Conservation (phyloP, 2,797 vertebrate genomes). For the Morelia viridis region DNA sequence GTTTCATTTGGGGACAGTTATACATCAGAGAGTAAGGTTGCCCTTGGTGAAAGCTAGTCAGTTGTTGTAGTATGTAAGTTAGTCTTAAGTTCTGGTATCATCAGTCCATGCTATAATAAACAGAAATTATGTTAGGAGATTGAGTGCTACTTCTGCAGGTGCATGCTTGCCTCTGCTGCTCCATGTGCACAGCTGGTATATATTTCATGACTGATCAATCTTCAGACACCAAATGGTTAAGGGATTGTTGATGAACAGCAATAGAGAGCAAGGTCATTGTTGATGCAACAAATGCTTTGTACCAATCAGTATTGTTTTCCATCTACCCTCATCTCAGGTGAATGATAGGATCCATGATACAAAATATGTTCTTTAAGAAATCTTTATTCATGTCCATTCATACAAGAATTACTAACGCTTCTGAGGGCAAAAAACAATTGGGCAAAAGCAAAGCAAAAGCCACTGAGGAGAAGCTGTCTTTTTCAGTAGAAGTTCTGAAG, state of each 20-base stretch:
- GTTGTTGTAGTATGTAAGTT: too few species aligned
- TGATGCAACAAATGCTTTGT: background rate
- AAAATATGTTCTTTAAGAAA: background rate
- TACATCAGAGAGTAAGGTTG: background rate
- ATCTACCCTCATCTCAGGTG: background rate
- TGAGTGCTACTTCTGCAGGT: too few species aligned
- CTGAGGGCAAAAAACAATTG: background rate
- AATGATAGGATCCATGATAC: background rate
- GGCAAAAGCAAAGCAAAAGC: background rate
- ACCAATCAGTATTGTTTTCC: background rate
- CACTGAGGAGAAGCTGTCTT: background rate
- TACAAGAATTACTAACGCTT: background rate
- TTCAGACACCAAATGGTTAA: background rate
- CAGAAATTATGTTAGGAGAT: too few species aligned
- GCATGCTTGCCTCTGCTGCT: too few species aligned
- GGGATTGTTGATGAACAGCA: background rate
- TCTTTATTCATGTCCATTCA: background rate
- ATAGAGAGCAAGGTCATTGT: slow-evolving; percentile 19
- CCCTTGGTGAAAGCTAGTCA: background rate
- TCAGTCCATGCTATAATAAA: too few species aligned
- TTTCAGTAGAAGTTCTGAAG: background rate
- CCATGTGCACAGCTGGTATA: background rate
- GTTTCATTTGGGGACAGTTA: too few species aligned
- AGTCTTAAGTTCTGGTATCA: too few species aligned
- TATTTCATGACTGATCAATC: background rate